Evolutionary conservation across 2,797 vertebrate genomes (phyloP).

Genomic region (Coregonus suidteri): DNA sequence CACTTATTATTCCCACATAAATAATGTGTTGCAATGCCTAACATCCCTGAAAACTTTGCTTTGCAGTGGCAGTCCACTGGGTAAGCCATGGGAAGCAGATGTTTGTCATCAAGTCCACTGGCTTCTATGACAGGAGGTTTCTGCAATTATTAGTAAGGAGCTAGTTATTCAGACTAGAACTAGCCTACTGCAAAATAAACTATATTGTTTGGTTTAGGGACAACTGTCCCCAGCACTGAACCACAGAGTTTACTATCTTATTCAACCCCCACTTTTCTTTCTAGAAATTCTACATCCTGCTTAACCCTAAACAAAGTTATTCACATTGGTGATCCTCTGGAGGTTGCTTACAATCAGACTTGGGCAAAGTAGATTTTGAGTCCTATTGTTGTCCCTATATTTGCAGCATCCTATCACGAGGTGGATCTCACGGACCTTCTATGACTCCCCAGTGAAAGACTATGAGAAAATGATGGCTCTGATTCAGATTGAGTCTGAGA

Average conservation of each 20-base stretch:
- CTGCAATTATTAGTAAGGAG: conserved; percentile 82
- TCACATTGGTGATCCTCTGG: too few relatives aligned
- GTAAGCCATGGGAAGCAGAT: conserved; percentile 84
- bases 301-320: conserved; percentile 44
- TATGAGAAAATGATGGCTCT: conserved; percentile 90
- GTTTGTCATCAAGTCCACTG: conserved; percentile 83
- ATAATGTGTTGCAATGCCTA: background rate
- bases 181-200: too few relatives aligned
- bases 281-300: conserved; percentile 83
- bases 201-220: too few relatives aligned
- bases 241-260: background rate
- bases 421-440: conserved; percentile 81
- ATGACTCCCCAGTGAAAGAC: conserved; percentile 85
- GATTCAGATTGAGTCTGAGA: conserved; percentile 80
- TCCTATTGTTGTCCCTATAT: background rate
- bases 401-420: conserved; percentile 92
- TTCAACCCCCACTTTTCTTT: conserved; percentile 1
- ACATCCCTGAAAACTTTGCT: conserved; percentile 21
- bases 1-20: background rate
- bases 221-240: background rate
- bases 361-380: background rate
- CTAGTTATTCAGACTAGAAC: background rate
- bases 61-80: conserved; percentile 84
- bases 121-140: conserved; percentile 89
- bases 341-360: too few relatives aligned